A percentile compares a stretch with the other conserved stretches of the same genome.
These are phyloP conservation scores for Calyptommatus sinebrachiatus DNA, from an alignment of 2,113 vertebrate species.

Conservation along the genomic window DNA sequence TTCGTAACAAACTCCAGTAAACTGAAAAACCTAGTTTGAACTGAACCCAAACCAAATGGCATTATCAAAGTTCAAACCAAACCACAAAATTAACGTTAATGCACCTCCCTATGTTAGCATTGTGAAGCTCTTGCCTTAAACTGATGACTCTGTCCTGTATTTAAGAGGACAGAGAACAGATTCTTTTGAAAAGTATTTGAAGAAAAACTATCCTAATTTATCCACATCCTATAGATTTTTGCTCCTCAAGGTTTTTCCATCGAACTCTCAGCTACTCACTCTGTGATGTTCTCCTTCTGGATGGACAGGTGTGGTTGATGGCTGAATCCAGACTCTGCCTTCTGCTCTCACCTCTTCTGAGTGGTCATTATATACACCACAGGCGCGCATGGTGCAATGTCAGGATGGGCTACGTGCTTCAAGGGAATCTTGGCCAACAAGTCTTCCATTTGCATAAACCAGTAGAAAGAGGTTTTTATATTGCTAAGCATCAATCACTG, in stretches of 20 bases:
- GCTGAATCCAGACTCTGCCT: background rate
- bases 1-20: too few relatives aligned
- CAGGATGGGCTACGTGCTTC: background rate
- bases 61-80: too few relatives aligned
- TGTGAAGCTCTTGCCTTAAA: too few relatives aligned
- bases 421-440: slow-evolving; percentile 10
- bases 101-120: too few relatives aligned
- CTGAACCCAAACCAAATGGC: too few relatives aligned
- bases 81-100: too few relatives aligned
- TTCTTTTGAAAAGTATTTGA: too few relatives aligned
- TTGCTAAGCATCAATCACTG: background rate
- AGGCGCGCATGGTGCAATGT: background rate
- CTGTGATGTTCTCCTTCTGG: background rate
- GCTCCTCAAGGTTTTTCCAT: background rate
- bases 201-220: background rate
- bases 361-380: background rate
- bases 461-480: background rate
- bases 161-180: too few relatives aligned
- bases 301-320: background rate
- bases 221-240: background rate
- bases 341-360: background rate
- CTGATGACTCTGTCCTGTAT: too few relatives aligned
- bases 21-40: too few relatives aligned
- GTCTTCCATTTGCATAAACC: background rate
- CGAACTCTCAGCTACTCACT: background rate